Percentiles rank a stretch among this genome's conserved stretches.
phyloP scores from a whole-genome alignment of 2,888 invertebrate species.

The Lithophane socia region DNA sequence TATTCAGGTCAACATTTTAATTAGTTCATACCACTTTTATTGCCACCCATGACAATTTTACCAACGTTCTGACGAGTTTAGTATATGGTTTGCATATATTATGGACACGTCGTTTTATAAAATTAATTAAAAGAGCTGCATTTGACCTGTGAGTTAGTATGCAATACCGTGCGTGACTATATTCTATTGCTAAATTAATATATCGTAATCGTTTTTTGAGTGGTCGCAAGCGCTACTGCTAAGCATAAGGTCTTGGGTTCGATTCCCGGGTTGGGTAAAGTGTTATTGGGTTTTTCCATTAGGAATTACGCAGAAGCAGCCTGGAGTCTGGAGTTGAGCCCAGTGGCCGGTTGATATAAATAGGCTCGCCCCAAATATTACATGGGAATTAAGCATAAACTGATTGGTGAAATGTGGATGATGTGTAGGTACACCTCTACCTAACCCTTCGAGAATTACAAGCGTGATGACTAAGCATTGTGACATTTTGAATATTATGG shows the following conservation, averaged over 20 bases:
- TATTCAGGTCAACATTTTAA: conserved; percentile 73
- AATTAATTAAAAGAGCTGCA: conserved; percentile 5
- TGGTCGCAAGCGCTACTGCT: background rate
- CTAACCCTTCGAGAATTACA: background rate
- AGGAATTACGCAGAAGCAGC: background rate
- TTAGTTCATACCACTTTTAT: conserved; percentile 66
- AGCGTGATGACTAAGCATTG: too few relatives aligned
- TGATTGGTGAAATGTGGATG: background rate
- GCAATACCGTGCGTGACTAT: background rate
- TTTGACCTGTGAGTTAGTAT: background rate
- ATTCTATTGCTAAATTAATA: background rate
- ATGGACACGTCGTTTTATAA: conserved; percentile 2
- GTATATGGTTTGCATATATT: conserved; percentile 13
- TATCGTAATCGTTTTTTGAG: background rate
- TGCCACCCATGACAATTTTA: conserved; percentile 48
- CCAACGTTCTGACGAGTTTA: conserved; percentile 27
- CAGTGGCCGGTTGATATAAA: background rate
- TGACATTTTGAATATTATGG: too few relatives aligned
- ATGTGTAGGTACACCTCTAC: background rate
- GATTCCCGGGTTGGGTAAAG: background rate
- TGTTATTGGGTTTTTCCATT: background rate
- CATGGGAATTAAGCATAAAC: background rate
- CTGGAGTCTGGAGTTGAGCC: background rate
- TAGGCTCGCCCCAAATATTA: background rate
- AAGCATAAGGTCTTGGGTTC: too few relatives aligned